phyloP scores from a whole-genome alignment of 2,113 vertebrate genomes.

The Aleadryas rufinucha region DNA sequence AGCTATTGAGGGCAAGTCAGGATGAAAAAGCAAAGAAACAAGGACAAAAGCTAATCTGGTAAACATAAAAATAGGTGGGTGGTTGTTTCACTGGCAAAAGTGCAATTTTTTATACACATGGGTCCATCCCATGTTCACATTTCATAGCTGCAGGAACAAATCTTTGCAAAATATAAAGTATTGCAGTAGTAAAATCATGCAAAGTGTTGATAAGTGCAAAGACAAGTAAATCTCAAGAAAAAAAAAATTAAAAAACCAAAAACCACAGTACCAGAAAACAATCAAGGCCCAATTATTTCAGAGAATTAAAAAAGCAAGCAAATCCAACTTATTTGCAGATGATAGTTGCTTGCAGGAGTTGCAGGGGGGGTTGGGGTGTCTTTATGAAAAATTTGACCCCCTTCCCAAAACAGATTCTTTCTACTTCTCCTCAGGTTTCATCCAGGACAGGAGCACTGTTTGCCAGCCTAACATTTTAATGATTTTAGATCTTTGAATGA shows the following conservation, averaged over 20 bases:
- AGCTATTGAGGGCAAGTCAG: not conserved
- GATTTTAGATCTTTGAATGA: not conserved
- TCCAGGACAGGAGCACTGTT: not conserved
- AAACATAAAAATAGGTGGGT: not conserved
- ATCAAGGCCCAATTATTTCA: not conserved
- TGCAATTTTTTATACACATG: not conserved
- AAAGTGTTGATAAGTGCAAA: not conserved
- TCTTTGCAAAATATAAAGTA: not conserved
- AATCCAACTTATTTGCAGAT: not conserved
- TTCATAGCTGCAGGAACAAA: not conserved
- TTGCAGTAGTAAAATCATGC: not conserved
- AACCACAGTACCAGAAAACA: not conserved
- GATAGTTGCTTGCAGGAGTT: not conserved
- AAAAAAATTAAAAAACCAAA: not conserved
- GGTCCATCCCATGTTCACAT: not conserved
- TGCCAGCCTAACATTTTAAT: not conserved
- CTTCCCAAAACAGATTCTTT: not conserved
- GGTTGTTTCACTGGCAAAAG: not conserved
- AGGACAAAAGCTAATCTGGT: not conserved
- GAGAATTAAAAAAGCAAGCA: not conserved
- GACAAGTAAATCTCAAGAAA: not conserved
- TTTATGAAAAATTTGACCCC: not conserved
- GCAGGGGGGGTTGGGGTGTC: rapidly evolving
- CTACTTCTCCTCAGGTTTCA: not conserved
- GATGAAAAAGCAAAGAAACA: not conserved